Percentiles rank a stretch among this genome's conserved stretches.
Conservation (phyloP, 2,113 vertebrate species). For the Accipiter cooperii region DNA sequence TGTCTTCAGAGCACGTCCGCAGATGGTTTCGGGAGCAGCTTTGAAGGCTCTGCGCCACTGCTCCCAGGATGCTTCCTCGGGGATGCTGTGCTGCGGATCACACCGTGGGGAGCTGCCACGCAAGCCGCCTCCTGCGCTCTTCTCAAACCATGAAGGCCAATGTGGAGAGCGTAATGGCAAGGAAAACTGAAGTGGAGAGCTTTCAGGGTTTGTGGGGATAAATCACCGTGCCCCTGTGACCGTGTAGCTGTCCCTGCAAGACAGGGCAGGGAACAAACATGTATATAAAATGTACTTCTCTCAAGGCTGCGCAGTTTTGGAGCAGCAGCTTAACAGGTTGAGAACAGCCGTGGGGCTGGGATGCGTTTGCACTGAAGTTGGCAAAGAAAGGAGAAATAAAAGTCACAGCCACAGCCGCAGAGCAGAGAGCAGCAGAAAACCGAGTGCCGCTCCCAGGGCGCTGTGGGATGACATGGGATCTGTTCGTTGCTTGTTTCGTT, state of each 20-base stretch:
- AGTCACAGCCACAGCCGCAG: accelerated
- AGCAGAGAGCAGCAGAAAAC: not conserved
- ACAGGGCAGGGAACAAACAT: not conserved
- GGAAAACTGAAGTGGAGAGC: not conserved
- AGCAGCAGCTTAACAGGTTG: not conserved
- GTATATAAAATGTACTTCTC: not conserved
- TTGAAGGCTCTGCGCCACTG: not conserved
- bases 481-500: not conserved
- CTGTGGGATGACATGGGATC: not conserved
- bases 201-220: not conserved
- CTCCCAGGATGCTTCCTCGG: not conserved
- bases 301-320: not conserved
- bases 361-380: not conserved
- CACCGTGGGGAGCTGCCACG: not conserved
- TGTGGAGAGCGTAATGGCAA: accelerated
- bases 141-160: not conserved
- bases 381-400: not conserved
- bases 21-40: not conserved
- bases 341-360: not conserved
- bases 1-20: not conserved
- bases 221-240: not conserved
- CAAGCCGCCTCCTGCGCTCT: not conserved
- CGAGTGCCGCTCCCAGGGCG: not conserved
- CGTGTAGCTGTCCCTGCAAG: not conserved
- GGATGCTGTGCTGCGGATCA: not conserved